Conservation (phyloP, 2,888 invertebrate genomes). For the Nymphalis c-album region DNA sequence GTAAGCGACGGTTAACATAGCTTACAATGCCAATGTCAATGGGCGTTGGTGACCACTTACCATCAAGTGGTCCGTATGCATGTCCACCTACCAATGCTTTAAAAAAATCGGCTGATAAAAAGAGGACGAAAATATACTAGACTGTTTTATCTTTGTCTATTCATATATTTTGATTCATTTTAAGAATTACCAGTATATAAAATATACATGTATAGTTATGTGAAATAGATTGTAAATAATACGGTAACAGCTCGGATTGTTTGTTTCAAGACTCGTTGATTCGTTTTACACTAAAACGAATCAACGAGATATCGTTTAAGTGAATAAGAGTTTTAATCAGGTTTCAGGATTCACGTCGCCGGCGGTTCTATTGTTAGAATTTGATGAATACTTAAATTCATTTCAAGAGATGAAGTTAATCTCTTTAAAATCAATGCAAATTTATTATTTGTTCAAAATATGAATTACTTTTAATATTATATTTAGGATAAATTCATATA, state of each 20-base stretch:
- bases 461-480: neutral
- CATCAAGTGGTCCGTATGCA: no score
- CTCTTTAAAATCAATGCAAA: neutral
- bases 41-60: no score
- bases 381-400: conserved; percentile 21
- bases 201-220: conserved; percentile 1
- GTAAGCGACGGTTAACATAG: no score
- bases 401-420: neutral
- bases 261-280: conserved; percentile 15
- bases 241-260: neutral
- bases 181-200: no score
- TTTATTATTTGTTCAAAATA: neutral
- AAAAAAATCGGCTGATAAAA: no score
- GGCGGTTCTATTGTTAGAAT: conserved; percentile 14
- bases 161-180: no score
- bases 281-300: conserved; percentile 21
- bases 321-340: conserved; percentile 28
- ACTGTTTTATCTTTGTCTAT: no score
- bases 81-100: no score
- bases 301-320: conserved; percentile 24
- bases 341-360: conserved; percentile 10
- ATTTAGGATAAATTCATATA: no score
- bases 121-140: no score
- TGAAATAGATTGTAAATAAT: neutral
- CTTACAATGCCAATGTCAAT: no score